These are phyloP conservation scores for Serinus canaria DNA, from an alignment of 2,113 vertebrate species.

Conservation along the genomic window DNA sequence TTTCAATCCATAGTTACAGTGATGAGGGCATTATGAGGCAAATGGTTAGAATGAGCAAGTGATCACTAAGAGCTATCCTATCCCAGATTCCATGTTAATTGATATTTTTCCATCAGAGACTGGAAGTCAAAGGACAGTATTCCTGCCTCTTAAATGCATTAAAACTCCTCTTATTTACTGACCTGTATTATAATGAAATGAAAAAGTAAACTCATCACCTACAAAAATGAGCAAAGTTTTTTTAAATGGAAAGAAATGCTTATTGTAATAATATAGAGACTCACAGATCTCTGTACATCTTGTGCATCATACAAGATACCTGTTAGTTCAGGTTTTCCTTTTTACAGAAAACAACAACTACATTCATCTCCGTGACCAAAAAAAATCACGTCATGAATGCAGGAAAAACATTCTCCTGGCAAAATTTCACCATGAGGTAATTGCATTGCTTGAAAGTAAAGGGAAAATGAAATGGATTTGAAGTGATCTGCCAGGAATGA, in stretches of 20 bases:
- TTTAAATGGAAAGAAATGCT: neutral
- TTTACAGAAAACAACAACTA: constrained; percentile 10
- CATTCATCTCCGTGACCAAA: constrained; percentile 2
- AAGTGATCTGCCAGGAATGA: neutral
- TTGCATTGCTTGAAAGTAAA: neutral
- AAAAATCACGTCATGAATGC: neutral
- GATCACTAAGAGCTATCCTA: neutral
- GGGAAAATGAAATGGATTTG: constrained; percentile 17
- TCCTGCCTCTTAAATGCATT: neutral
- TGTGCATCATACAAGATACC: neutral
- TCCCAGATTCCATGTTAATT: neutral
- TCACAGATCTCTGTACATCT: neutral
- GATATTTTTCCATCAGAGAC: neutral
- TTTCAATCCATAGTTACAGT: neutral
- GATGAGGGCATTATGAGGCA: neutral
- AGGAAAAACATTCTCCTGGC: neutral
- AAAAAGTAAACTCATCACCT: constrained; percentile 38
- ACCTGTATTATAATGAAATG: constrained; percentile 33
- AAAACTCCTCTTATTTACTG: constrained; percentile 22
- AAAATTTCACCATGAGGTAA: constrained; percentile 20
- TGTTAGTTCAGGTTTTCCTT: neutral
- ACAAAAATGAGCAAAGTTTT: constrained; percentile 31
- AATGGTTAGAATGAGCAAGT: neutral
- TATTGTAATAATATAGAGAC: neutral
- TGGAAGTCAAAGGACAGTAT: neutral